Conservation (phyloP, 2,113 vertebrate species). For the Labrus mixtus region DNA sequence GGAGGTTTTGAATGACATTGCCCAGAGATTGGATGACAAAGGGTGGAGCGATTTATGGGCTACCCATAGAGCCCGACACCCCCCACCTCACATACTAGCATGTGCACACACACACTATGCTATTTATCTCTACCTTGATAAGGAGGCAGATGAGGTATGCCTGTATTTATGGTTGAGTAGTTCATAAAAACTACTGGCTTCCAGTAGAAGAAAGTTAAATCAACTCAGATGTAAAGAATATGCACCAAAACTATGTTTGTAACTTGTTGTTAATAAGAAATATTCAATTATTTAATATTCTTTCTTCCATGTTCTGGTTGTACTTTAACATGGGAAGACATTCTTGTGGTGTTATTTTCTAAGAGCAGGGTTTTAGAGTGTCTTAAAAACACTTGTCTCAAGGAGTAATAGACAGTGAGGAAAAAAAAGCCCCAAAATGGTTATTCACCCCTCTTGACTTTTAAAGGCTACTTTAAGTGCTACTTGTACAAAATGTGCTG, state of each 20-base stretch:
- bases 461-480: no score
- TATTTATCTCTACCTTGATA: conserved; percentile 82
- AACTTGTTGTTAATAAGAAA: not conserved
- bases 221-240: conserved; percentile 16
- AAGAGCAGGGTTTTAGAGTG: no score
- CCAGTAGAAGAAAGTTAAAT: conserved; percentile 57
- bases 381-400: no score
- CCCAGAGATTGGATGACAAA: conserved; percentile 84
- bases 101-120: conserved; percentile 42
- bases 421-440: no score
- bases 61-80: conserved; percentile 59
- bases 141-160: conserved; percentile 80
- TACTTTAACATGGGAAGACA: no score
- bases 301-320: no score
- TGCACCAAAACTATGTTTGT: conserved; percentile 17
- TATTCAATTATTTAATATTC: no score
- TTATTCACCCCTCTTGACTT: no score
- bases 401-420: no score
- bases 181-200: conserved; percentile 79
- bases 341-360: no score
- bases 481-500: no score
- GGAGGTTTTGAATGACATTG: conserved; percentile 85
- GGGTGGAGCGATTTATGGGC: conserved; percentile 83
- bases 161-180: conserved; percentile 78
- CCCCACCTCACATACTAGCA: conserved; percentile 2